Base-by-base conservation (phyloP, 1,140 invertebrate species). In the Drosophila lacteicornis region DNA sequence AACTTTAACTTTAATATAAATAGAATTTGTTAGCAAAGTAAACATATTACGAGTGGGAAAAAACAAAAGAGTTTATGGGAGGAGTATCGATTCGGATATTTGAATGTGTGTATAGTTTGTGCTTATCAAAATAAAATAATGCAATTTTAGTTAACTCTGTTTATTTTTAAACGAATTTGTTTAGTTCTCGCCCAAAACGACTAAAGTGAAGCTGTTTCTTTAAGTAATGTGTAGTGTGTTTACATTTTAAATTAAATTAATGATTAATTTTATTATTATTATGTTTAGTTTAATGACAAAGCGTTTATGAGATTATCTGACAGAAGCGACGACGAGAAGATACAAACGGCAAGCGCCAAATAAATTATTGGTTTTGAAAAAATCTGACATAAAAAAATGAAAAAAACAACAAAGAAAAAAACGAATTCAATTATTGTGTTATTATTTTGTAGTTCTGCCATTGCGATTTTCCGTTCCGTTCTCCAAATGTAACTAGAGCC, bases 121-220 rank as follows among this genome's bases (percentile, higher is more conserved):
- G 79, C 81, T 85, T 82, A 82, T 62, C 36, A 36, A 73, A 73
- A 73, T 73, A 73, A 68, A 81, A 61, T 88, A 90, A 90, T 91
- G 85, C 85, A 90, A 90, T 90, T 90, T 90, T 90, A 90, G 85
- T 90, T 90, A 91, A 90, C 85, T 88, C 68, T 90, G 85, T 90
- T 91, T 90, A 90, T 82, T 85, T 90, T 56, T 79, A 79, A 79
- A 79, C 78, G 80, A 84, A 79, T 79, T 88, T 90, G 81, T 88
- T 90, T 88, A 84, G 68, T 84, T 83, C 56, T 69, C 74, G 61
- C 75, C 65, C 47, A 40, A 85, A 81, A 53, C 77, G 78, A 75
- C 56, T 68, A 75, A 79, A 71, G 85, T 82, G 85, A 90, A 90
- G 86, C 85, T 90, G 85, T 90, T 90, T 90, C 82, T 82, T 91